Percentiles rank a stretch among this genome's conserved stretches.
These are phyloP conservation scores for Clitarchus hookeri DNA, from an alignment of 2,888 invertebrate species.

Conservation along the genomic window DNA sequence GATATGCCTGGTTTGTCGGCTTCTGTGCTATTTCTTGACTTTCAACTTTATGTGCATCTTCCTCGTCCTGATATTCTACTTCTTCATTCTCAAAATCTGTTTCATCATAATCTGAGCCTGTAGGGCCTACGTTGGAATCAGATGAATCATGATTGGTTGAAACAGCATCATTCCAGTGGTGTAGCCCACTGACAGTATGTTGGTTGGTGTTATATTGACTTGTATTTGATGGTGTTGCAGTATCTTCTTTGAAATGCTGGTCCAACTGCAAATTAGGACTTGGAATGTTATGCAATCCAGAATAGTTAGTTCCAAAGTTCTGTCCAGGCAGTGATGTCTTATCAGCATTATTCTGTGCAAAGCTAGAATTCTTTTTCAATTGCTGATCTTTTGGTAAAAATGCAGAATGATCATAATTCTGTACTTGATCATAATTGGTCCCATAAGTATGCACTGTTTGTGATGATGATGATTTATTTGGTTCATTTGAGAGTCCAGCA, in stretches of 20 bases:
- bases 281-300: slow-evolving; percentile 6
- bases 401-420: not conserved
- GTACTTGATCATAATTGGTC: not conserved
- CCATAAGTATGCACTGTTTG: not conserved
- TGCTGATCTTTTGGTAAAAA: not conserved
- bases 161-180: not conserved
- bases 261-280: not conserved
- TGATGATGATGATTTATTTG: not conserved
- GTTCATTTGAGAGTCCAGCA: not conserved
- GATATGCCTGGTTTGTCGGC: not conserved
- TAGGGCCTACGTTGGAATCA: not conserved
- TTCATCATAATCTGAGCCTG: slow-evolving; percentile 23
- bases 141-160: not conserved
- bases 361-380: not conserved
- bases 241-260: not conserved
- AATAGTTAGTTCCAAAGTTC: not conserved
- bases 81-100: slow-evolving; percentile 22
- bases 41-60: not conserved
- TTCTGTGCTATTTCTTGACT: not conserved
- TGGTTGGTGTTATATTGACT: not conserved
- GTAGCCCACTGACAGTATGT: not conserved
- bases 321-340: not conserved
- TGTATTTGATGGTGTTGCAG: not conserved
- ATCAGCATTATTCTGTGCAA: not conserved
- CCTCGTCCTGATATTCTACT: not conserved